Base-by-base conservation (phyloP, 2,113 vertebrate species). In the Microtus ochrogaster region DNA sequence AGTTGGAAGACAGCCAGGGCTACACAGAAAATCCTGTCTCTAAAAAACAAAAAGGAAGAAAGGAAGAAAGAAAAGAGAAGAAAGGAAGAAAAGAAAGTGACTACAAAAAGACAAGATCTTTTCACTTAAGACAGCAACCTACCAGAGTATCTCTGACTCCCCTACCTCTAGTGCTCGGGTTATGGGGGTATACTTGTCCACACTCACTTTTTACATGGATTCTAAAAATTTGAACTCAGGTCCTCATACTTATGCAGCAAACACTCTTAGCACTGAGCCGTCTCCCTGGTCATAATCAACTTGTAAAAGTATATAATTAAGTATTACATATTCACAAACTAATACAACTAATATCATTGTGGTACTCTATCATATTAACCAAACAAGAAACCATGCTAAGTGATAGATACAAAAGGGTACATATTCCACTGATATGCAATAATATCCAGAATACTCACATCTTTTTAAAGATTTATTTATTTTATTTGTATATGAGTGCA, bases 41-140 rank as follows among this genome's bases (percentile, higher is more conserved):
- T 7, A 14, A 66, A 33, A 65, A 65, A 10, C 55, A 65, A 28
- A 26, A 28, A 26, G 9, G 26, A 55, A 55, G 52, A 3, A 55
- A 55, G 55, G 2, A 33, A 68, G 16, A 12, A 11, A 19, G 55
- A 58, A 12, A 11, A 58, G 55, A 58, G 55, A 19, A 58, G 55
- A 28, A 68, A 68, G 66, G 68, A 10, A 86, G 91, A 73, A 82
- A 7, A 85, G 91, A 68, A 83, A 94, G 49, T 88, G 81, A 58
- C 24, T n/a, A 39, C n/a, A 58, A 26, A 81, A 81, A 55, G 33
- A n/a, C 55, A 74, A 6, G 26, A 4, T 41, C 28, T 17, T 9
- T 85, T 47, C 39, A 44, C 44, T 65, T 33, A 66, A 41, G 44
- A 44, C 30, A 70, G 21, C 11, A 10, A 61, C 24, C 26, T 30